Percentiles rank a stretch among this genome's conserved stretches.
Conservation (phyloP, 2,113 vertebrate species). For the Anas platyrhynchos region DNA sequence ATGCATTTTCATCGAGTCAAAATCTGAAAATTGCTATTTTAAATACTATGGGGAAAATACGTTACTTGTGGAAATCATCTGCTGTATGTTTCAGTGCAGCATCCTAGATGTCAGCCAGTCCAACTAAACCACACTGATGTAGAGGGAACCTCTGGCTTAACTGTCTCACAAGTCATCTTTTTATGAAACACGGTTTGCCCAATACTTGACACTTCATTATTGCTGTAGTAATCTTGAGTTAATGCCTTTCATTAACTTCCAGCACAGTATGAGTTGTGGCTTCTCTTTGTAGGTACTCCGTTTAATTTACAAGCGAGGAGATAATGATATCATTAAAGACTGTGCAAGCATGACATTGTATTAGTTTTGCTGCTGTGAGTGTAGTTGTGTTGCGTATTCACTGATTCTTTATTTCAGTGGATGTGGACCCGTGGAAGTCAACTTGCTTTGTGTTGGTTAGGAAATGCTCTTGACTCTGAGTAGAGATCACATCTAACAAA, state of each 20-base stretch:
- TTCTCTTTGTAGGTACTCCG: neutral
- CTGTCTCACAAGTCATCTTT: neutral
- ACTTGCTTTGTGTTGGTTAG: neutral
- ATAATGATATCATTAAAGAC: neutral
- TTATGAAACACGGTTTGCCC: neutral
- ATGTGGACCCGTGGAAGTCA: neutral
- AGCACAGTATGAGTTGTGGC: neutral
- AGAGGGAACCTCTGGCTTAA: neutral
- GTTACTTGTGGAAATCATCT: neutral
- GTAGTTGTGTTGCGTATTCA: conserved; percentile 4
- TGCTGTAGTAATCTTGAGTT: neutral
- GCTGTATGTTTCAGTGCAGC: neutral
- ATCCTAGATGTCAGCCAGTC: neutral
- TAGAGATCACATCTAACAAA: neutral
- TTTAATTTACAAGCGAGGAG: conserved; percentile 14
- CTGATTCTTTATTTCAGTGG: neutral
- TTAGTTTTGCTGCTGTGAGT: conserved; percentile 21
- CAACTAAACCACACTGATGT: neutral
- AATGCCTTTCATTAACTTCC: neutral
- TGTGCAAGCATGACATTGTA: neutral
- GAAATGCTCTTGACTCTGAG: neutral
- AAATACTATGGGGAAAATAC: neutral
- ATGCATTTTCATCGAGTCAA: neutral
- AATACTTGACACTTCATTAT: neutral
- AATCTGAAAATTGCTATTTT: neutral